A percentile compares a stretch with the other conserved stretches of the same genome.
Evolutionary conservation across 1,140 invertebrate species (phyloP).

Genomic region (Chelonus insularis): DNA sequence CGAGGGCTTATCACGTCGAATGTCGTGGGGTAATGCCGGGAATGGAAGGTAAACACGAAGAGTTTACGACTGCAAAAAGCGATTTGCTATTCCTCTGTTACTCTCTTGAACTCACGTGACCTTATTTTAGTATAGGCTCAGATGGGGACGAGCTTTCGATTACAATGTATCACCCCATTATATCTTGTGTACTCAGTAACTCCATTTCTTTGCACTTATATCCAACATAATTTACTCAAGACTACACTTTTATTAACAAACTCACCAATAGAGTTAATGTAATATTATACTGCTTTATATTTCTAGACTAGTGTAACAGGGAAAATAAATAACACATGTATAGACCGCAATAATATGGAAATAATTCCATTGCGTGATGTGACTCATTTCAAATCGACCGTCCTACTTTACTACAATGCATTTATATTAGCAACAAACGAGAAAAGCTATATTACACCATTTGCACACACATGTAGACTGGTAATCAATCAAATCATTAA

Average conservation of each 20-base stretch:
- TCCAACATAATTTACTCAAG: no score
- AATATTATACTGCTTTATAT: not conserved
- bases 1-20: not conserved
- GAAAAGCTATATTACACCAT: constrained; percentile 14
- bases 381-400: constrained; percentile 21
- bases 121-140: not conserved
- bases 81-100: constrained; percentile 14
- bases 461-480: not conserved
- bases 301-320: not conserved
- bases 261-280: not conserved
- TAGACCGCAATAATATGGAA: not conserved
- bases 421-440: constrained; percentile 18
- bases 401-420: constrained; percentile 17
- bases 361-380: constrained; percentile 13
- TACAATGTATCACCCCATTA: constrained; percentile 5
- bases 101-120: constrained; percentile 1
- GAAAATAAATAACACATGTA: not conserved
- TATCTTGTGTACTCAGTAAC: constrained; percentile 1
- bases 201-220: not conserved
- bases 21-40: not conserved
- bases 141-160: not conserved
- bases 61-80: constrained; percentile 23
- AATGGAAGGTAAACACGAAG: constrained; percentile 24
- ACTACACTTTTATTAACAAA: not conserved
- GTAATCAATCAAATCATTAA: constrained; percentile 23